Evolutionary conservation across 2,888 invertebrate species (phyloP).

Genomic region (Conomelus anceps): DNA sequence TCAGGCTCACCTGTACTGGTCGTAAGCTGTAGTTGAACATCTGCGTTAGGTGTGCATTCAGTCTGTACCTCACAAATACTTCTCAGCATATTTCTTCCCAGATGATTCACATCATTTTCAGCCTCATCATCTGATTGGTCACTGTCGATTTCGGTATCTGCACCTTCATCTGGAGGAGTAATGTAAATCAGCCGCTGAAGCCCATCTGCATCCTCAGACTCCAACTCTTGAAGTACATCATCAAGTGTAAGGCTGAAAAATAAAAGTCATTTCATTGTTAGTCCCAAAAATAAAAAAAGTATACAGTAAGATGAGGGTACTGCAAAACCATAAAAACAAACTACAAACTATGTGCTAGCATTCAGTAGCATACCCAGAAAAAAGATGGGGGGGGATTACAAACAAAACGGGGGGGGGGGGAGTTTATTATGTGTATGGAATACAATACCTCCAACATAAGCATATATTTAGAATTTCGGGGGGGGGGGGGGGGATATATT

Average conservation of each 20-base stretch:
- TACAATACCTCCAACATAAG: background rate
- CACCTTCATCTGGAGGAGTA: slow-evolving; percentile 9
- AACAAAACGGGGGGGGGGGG: background rate
- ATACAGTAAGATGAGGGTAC: background rate
- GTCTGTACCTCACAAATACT: slow-evolving; percentile 18
- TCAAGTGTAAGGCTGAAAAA: background rate
- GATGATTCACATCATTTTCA: slow-evolving; percentile 16
- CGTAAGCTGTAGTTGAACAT: background rate
- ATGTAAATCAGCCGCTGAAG: background rate
- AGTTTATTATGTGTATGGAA: background rate
- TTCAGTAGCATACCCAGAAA: background rate
- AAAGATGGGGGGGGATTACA: background rate
- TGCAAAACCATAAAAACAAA: no score
- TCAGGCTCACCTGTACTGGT: background rate
- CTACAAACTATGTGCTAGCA: background rate
- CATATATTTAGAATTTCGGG: background rate
- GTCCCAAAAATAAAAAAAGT: background rate
- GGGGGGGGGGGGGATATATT: background rate
- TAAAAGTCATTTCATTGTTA: background rate
- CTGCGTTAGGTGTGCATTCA: background rate
- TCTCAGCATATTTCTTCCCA: slow-evolving; percentile 12
- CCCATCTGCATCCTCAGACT: background rate
- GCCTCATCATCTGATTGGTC: slow-evolving; percentile 16
- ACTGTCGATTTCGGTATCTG: slow-evolving; percentile 12
- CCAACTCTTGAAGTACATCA: background rate